Base-by-base conservation (phyloP, 64 coral and sea anemone species). In the Actinia equina region DNA sequence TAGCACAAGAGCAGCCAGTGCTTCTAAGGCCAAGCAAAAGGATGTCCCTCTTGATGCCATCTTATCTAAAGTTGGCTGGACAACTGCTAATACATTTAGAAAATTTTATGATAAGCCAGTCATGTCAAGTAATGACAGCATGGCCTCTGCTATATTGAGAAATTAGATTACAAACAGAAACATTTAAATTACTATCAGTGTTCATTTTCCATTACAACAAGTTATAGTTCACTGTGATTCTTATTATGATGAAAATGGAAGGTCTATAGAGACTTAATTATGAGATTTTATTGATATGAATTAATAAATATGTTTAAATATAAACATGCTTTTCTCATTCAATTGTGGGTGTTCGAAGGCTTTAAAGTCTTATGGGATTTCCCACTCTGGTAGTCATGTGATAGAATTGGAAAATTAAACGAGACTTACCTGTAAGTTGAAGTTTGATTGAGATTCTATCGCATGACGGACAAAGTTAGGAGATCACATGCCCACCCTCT, bases 341-440 rank as follows among this genome's bases (percentile, higher is more conserved):
- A 51, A 5, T 27, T 77, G 77, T 81, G 52, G 77, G 87, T 89
- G 78, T 69, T 89, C 56, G 13, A 89, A 89, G 87, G 87, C 87
- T 89, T 89, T 89, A 82, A 89, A 82, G 55, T 89, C 55, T 89
- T 77, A 89, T 83, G 60, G 87, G 87, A 89, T 89, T 78, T 37
- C 30, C 30, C 30, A 37, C 30, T 37, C 30, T 37, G 30, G 30
- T 37, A 37, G 30, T 37, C 30, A 37, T 37, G 30, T 37, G 30
- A 37, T 37, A 37, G 30, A 37, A 37, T 37, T 37, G 30, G 30
- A 37, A 37, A 37, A 37, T 37, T 37, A 37, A 37, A 37, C 30
- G 30, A 37, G 30, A 37, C 30, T 37, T 37, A 37, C 30, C 30
- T 37, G 30, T 37, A 37, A 37, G 30, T 37, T 37, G 30, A 37